phyloP scores from a whole-genome alignment of 1,140 invertebrate genomes.

The Xylocopa sonorina region DNA sequence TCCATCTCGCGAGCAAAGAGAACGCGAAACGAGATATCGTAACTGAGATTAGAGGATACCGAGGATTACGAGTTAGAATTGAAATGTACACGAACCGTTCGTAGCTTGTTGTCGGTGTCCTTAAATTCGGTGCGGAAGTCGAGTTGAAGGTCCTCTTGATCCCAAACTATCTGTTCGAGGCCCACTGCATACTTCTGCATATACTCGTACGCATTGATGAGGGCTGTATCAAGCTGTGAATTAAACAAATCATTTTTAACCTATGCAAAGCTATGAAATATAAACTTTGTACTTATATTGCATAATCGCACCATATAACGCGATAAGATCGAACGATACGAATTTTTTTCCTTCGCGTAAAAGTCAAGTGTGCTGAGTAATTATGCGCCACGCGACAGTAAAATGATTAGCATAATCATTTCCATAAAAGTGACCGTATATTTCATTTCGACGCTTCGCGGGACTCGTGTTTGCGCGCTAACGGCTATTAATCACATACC shows the following conservation, averaged over 20 bases:
- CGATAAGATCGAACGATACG: too few relatives aligned
- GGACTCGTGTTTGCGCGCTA: too few relatives aligned
- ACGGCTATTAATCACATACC: too few relatives aligned
- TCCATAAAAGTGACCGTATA: neutral
- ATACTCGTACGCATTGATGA: constrained; percentile 83
- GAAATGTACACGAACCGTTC: constrained; percentile 77
- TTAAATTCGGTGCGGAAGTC: constrained; percentile 83
- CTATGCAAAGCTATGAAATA: too few relatives aligned
- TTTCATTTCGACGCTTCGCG: neutral
- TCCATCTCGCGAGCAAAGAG: neutral
- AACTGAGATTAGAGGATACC: neutral
- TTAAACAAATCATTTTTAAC: constrained; percentile 38
- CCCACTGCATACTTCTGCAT: constrained; percentile 87
- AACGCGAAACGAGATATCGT: neutral
- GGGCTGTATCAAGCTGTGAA: constrained; percentile 82
- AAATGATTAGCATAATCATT: neutral
- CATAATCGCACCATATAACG: too few relatives aligned
- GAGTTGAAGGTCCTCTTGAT: constrained; percentile 82
- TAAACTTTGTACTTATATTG: too few relatives aligned
- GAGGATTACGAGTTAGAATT: neutral
- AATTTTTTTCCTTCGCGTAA: neutral
- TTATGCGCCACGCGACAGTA: neutral
- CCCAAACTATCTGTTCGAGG: constrained; percentile 86
- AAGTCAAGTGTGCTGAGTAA: neutral
- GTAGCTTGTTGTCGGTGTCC: constrained; percentile 83